Conservation (phyloP, 2,888 invertebrate genomes). For the Drosophila meridiana region DNA sequence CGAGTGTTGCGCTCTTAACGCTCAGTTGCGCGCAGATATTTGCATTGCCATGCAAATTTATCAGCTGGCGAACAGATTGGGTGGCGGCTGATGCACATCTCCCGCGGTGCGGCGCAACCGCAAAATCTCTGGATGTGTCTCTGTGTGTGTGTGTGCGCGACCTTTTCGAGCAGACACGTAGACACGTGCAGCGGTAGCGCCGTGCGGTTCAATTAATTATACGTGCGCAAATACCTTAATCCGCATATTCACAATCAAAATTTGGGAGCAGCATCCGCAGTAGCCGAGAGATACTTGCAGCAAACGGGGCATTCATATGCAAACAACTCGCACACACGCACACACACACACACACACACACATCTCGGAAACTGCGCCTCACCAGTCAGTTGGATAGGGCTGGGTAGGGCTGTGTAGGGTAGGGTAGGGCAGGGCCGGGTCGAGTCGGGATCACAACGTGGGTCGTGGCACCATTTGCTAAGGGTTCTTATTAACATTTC, state of each 20-base stretch:
- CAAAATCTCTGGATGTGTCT: constrained; percentile 31
- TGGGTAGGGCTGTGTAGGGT: not conserved
- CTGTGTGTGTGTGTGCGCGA: not conserved
- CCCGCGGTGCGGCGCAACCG: constrained; percentile 56
- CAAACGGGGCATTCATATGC: constrained; percentile 69
- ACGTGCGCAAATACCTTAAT: constrained; percentile 81
- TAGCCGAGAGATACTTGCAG: constrained; percentile 62
- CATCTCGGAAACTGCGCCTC: constrained; percentile 34
- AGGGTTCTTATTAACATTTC: constrained; percentile 50
- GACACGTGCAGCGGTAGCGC: constrained; percentile 51
- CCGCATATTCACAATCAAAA: constrained; percentile 77
- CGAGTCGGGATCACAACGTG: constrained; percentile 49
- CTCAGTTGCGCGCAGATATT: constrained; percentile 54
- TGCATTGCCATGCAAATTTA: constrained; percentile 61
- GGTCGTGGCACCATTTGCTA: constrained; percentile 29
- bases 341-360: no score
- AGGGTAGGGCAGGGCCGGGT: constrained; percentile 23
- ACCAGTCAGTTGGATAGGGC: constrained; percentile 42
- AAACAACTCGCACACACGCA: constrained; percentile 54
- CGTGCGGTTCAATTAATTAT: constrained; percentile 81
- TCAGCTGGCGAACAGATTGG: constrained; percentile 17
- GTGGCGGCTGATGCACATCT: constrained; percentile 49
- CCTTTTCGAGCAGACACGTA: constrained; percentile 30
- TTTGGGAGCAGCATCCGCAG: constrained; percentile 64
- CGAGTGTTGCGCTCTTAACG: constrained; percentile 48